Base-by-base conservation (phyloP, 2,888 invertebrate species). In the Petrolisthes manimaculis region DNA sequence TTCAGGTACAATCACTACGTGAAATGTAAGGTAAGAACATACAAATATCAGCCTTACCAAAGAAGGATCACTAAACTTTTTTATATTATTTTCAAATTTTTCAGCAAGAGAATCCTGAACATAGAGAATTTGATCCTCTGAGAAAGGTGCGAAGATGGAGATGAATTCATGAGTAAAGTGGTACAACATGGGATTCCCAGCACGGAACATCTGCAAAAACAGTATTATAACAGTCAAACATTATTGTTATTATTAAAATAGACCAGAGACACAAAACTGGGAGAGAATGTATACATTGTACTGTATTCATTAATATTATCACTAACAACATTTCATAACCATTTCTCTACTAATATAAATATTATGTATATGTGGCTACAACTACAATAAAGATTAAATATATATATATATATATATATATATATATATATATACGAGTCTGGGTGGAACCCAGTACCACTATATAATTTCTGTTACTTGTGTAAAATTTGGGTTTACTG, bases 121-220 rank as follows among this genome's bases (percentile, higher is more conserved):
- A 71, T n/a, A 69, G 21, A 6, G 51, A 53, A 83, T 83, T n/a
- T 83, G 83, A 4, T 83, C 83, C 69, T 83, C 83, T 18, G 83
- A 54, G 21, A 54, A 83, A 8, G 83, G 71, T 5, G 54, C 83
- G 54, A n/a, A 83, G 14, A 83, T 71, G 54, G 18, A 83, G 14
- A 83, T 71, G 5, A 83, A 54, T 71, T 83, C 83, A 83, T 74
- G 71, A 9, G 74, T 9, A 18, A 83, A 53, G 5, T 71, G 18
- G 18, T 9, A 61, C 61, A 61, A 12, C 61, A 12, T 9, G 18
- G 12, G 61, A 18, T 61, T 0, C 9, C 18, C 61, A 61, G 9
- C 18, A 9, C 18, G 1, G 18, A 61, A 61, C 61, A 61, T 61
- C 61, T 61, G 61, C 12, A 61, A 61, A 61, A 37, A 61, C 12